A percentile compares a stretch with the other conserved stretches of the same genome.
Conservation (phyloP, 2,113 vertebrate genomes). For the Acinonyx jubatus region DNA sequence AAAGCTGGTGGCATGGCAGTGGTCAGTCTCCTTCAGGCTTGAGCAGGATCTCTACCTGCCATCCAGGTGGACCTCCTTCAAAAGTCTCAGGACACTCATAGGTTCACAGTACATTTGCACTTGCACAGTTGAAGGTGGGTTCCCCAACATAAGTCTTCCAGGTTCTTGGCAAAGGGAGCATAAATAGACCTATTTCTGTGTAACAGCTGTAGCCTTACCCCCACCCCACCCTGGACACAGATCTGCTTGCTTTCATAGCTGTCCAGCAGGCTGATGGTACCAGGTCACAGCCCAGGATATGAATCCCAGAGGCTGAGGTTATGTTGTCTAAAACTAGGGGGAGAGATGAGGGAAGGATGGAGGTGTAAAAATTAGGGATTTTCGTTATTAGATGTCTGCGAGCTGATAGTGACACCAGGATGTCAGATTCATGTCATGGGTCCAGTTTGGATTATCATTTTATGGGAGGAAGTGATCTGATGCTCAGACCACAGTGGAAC, state of each 20-base stretch:
- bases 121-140: neutral
- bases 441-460: neutral
- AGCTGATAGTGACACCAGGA: neutral
- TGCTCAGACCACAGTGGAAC: neutral
- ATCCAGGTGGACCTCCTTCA: neutral
- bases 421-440: neutral
- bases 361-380: neutral
- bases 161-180: neutral
- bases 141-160: neutral
- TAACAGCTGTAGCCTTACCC: neutral
- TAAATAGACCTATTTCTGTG: neutral
- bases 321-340: neutral
- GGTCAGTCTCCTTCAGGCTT: neutral
- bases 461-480: neutral
- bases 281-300: neutral
- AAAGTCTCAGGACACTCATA: no score
- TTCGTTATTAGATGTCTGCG: neutral
- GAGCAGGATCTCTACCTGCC: neutral
- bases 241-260: neutral
- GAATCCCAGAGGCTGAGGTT: neutral
- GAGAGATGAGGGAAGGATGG: neutral
- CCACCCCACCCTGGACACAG: rapidly evolving
- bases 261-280: neutral
- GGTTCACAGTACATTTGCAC: neutral
- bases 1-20: neutral